These are phyloP conservation scores for Catharus minimus DNA, from an alignment of 2,113 vertebrate genomes.

Conservation along the genomic window DNA sequence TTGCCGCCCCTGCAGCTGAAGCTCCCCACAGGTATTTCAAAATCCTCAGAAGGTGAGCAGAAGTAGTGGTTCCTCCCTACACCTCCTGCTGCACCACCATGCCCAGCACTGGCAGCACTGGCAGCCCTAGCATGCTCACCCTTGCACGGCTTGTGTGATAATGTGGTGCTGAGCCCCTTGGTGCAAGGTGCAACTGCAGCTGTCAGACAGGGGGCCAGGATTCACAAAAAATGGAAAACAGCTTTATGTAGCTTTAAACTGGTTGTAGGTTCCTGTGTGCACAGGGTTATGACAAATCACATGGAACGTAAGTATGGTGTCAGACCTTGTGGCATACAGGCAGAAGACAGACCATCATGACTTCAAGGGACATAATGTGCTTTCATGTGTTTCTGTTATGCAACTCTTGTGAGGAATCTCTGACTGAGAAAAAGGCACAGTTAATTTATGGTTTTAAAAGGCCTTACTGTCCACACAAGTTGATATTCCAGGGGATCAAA, in stretches of 20 bases:
- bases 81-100: not conserved
- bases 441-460: not conserved
- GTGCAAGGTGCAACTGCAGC: not conserved
- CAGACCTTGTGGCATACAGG: not conserved
- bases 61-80: not conserved
- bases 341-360: not conserved
- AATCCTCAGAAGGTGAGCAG: not conserved
- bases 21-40: rapidly evolving
- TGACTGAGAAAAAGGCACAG: not conserved
- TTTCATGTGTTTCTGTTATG: not conserved
- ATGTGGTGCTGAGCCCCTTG: rapidly evolving
- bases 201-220: not conserved
- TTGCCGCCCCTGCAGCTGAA: not conserved
- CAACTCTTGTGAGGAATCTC: not conserved
- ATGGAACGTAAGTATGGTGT: rapidly evolving
- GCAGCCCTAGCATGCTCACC: rapidly evolving
- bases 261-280: not conserved
- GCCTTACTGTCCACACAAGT: not conserved
- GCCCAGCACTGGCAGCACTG: not conserved
- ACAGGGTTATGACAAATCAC: not conserved
- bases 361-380: not conserved
- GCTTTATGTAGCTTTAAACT: not conserved
- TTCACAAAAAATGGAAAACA: not conserved
- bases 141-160: rapidly evolving
- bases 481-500: not conserved